Evolutionary conservation across 2,113 vertebrate genomes (phyloP), one percentile per base, ranked within the genome.

Genomic region (Macrotus californicus): DNA sequence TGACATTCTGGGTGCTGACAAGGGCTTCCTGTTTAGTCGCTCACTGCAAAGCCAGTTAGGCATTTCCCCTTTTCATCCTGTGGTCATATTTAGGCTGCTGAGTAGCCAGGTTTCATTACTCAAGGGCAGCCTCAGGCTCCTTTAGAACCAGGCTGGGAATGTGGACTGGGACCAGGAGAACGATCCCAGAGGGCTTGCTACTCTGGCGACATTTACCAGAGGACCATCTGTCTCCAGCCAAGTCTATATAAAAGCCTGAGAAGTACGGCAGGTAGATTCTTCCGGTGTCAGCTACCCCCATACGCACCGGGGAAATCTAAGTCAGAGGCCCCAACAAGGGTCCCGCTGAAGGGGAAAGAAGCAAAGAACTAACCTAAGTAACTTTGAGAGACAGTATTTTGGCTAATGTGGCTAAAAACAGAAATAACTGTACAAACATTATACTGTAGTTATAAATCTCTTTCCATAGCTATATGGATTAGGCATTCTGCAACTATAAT

Each of bases 401-500:
- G 73, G 80, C 48, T 92, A 94, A 89, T 88, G 72, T 80, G 83
- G 56, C n/a, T 66, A 64, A 96, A 95, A 92, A 31, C 34, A 72
- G 80, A 95, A 86, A 64, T 80, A 73, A 87, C 13, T 41, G 34
- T 43, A 93, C 16, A 91, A 90, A 86, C 86, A 88, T 14, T 91
- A 29, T 76, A 61, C 16, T 84, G 16, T 52, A 72, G 56, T 79
- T 79, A 87, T 36, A 75, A 22, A 88, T 39, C 59, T 94, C 66
- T 61, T 91, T 84, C 72, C 52, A 88, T 0, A 22, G 77, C 67
- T 69, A n/a, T 59, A 84, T 31, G 64, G 16, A 19, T 67, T 86
- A 91, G 34, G 7, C 83, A 88, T 86, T 88, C 77, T 84, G 29
- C 87, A 94, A 69, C 26, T 36, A 90, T 22, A 79, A 29, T 41